Evolutionary conservation across 2,888 invertebrate genomes (phyloP), one percentile per base, ranked within the genome.

Genomic region (Diogma glabrata): DNA sequence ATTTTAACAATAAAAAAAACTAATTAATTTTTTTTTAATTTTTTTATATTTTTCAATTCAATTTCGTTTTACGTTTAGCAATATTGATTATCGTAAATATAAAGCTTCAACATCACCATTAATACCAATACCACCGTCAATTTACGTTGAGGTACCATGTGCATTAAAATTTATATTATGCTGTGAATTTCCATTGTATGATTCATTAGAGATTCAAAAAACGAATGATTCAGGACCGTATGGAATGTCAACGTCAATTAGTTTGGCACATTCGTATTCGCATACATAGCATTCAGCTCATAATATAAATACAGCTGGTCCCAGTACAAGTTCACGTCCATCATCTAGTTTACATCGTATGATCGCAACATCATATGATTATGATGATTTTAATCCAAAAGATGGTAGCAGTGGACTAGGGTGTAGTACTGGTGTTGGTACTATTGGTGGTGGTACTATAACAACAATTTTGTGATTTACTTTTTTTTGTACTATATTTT

Each of bases 141-240:
- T 91, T 45, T 93, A 92, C 69, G 82, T 82, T n/a, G 87, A 87
- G 65, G 85, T 92, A 38, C 92, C 92, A 1, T 75, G 76, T 61
- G 84, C 84, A 56, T 68, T 93, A 47, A 92, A 92, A 67, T 87
- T 81, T 63, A 74, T 88, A 17, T 66, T 90, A 46, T 92, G 92
- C 68, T 92, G 90, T 64, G 93, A 93, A 67, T 90, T 82, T 62
- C 91, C 92, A 1, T 75, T 92, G 52, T 93, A 93, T 65, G 83
- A 92, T 65, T 77, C 76, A 4, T 70, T 81, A 60, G 81, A 84
- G 20, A 82, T 68, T 20, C 64, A 68, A 22, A 67, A 67, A 57
- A 24, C 22, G 16, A 54, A 57, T 10, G 67, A 70, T 53, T 59
- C 63, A 20, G 67, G 69, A 49, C 67, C 69, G 4, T 68, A 69